These are phyloP conservation scores for Tautogolabrus adspersus DNA, from an alignment of 2,113 vertebrate species.

Conservation along the genomic window DNA sequence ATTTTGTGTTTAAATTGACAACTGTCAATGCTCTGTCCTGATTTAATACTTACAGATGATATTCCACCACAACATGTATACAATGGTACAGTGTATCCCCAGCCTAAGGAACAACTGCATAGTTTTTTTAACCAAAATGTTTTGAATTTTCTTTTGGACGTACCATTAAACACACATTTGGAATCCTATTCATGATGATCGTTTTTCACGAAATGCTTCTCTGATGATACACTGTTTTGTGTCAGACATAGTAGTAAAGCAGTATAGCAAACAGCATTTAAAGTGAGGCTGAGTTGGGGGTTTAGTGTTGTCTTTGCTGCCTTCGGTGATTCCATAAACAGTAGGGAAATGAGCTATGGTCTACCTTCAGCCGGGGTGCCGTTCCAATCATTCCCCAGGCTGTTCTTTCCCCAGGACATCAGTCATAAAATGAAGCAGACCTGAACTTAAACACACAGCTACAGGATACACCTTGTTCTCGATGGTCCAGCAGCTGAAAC, in stretches of 20 bases:
- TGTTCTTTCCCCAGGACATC: constrained; percentile 49
- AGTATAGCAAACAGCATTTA: not conserved
- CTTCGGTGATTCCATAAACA: constrained; percentile 60
- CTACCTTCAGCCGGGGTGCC: constrained; percentile 22
- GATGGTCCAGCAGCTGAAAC: constrained; percentile 23
- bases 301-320: constrained; percentile 20
- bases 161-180: too few species aligned
- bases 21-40: too few species aligned
- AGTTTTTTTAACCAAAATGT: too few species aligned
- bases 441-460: constrained; percentile 73
- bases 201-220: constrained; percentile 15
- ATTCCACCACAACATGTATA: too few species aligned
- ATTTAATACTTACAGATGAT: too few species aligned
- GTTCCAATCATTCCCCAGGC: constrained; percentile 38
- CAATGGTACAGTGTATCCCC: too few species aligned
- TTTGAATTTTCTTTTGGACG: too few species aligned
- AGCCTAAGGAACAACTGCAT: too few species aligned
- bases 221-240: constrained; percentile 2
- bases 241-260: not conserved
- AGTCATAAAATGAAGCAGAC: constrained; percentile 75
- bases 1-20: too few species aligned
- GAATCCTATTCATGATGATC: not conserved
- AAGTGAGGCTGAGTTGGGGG: constrained; percentile 1
- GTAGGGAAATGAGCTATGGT: constrained; percentile 48
- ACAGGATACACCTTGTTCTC: constrained; percentile 68